Evolutionary conservation across 2,113 vertebrate genomes (phyloP), one percentile per base, ranked within the genome.

Genomic region (Myocastor coypus): DNA sequence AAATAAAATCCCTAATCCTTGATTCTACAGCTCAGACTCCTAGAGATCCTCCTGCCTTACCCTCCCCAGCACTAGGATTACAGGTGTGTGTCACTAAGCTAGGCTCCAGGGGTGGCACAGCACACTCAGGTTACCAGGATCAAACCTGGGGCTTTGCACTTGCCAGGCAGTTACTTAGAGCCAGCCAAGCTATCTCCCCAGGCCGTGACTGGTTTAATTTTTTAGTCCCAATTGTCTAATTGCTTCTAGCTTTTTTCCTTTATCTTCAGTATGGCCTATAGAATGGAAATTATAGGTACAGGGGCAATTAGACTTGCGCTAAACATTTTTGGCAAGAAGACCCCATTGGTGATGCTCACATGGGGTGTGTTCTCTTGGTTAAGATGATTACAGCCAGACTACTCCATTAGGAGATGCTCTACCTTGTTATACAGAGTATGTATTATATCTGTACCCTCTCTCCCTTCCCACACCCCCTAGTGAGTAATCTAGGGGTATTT

Each of bases 321-420:
- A 87, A 85, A 75, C 3, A 30, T 42, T 92, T 95, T 75, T 61
- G 57, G 66, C n/a, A 94, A 92, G 52, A 92, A 87, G 68, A 55
- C 8, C 57, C 88, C 37, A 30, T 13, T 75, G 40, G 34, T 69
- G 10, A 80, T 28, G 46, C 20, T 40, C 55, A 57, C 17, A 19
- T 57, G 55, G 83, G 37, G 42, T 50, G 64, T 84, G 83, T 37
- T 66, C 42, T 42, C 52, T 20, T 75, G 22, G 57, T 32, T 61
- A 64, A 66, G 61, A 30, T 10, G 55, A 83, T 0, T 3, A 69
- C 6, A 95, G 55, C 50, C 52, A 63, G 81, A 22, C 13, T 7
- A 9, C 0, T 19, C 59, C 34, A 40, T 1, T 40, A 16, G 24
- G 26, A 19, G 32, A 19, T 52, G 11, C 1, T 34, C 46, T 24